Evolutionary conservation across 2,888 invertebrate species (phyloP).

Genomic region (Nineta flava): DNA sequence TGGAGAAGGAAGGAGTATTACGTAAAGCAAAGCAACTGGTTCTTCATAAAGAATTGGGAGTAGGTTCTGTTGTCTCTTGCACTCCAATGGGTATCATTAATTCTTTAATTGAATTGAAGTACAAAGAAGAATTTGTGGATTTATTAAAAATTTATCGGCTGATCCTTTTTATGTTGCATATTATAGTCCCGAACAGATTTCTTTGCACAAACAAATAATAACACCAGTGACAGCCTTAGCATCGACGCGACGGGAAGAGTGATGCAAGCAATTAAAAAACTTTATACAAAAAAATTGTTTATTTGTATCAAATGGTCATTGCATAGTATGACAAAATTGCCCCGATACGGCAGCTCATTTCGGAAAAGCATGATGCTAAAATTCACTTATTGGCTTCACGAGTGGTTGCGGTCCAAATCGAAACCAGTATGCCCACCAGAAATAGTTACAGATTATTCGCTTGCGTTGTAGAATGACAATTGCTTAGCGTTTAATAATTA

Average conservation of each 20-base stretch:
- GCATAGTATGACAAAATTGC: background rate
- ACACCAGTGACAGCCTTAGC: background rate
- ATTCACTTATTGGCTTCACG: background rate
- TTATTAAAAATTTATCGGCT: background rate
- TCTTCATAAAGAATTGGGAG: background rate
- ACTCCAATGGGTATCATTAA: no score
- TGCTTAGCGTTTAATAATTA: background rate
- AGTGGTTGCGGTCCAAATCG: background rate
- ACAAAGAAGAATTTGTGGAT: background rate
- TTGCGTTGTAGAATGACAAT: background rate
- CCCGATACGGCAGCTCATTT: background rate
- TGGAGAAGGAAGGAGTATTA: background rate
- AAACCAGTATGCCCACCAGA: background rate
- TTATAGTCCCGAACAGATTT: background rate
- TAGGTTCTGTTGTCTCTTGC: background rate
- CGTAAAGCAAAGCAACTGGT: slow-evolving; percentile 6
- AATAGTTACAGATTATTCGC: background rate
- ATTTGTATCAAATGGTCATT: background rate
- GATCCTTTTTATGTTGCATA: background rate
- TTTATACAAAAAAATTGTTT: background rate
- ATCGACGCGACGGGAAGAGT: background rate
- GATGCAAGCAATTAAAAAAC: background rate
- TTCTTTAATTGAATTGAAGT: background rate
- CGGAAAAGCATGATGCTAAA: background rate
- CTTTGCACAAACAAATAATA: background rate